Percentiles rank a stretch among this genome's conserved stretches.
Conservation (phyloP, 2,113 vertebrate genomes). For the Antigone vipio region DNA sequence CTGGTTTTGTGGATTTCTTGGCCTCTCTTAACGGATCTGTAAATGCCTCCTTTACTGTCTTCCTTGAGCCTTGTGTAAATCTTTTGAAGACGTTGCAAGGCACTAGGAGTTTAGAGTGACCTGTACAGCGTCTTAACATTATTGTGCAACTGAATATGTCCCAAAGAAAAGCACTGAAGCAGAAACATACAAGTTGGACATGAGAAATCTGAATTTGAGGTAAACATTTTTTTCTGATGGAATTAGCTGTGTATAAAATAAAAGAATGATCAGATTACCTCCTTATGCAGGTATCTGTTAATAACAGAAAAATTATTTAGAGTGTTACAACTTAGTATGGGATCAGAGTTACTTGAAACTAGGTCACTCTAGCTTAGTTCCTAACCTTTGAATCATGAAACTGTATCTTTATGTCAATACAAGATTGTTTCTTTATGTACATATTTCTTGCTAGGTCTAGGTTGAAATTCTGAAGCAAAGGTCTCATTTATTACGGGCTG, state of each 20-base stretch:
- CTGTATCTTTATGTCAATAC: background rate
- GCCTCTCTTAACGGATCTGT: background rate
- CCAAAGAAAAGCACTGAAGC: background rate
- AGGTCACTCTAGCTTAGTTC: background rate
- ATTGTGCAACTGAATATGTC: background rate
- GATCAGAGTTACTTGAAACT: background rate
- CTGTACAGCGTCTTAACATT: rapidly evolving
- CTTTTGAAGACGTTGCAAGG: background rate
- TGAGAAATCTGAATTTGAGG: background rate
- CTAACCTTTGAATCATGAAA: background rate
- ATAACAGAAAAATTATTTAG: background rate
- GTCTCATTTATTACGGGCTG: background rate
- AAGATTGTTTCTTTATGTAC: background rate
- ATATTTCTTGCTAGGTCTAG: background rate
- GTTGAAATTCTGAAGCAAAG: background rate
- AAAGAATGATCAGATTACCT: background rate
- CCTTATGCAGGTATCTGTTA: background rate
- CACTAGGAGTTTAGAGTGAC: background rate
- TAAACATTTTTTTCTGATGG: background rate
- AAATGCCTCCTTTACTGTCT: background rate
- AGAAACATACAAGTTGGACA: background rate
- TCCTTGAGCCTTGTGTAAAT: background rate
- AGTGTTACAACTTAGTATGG: background rate
- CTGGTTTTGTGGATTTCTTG: background rate
- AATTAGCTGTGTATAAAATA: background rate